These are phyloP conservation scores for Eurystomus glaucurus DNA, from an alignment of 2,797 vertebrate species.

Conservation along the genomic window DNA sequence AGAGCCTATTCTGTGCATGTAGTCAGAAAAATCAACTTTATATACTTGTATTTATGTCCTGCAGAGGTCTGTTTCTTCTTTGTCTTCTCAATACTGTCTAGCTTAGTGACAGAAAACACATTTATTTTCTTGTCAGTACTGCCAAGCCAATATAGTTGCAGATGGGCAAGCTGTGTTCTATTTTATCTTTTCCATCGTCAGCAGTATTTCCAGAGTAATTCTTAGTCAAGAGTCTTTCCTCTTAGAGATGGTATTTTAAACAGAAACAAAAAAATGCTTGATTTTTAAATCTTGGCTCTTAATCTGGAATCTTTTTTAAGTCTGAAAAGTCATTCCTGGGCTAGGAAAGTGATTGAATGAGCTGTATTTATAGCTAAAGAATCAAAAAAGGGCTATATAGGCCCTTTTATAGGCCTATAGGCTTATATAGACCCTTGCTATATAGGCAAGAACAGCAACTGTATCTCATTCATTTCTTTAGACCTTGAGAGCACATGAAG, in stretches of 20 bases:
- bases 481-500: neutral
- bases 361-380: neutral
- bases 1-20: neutral
- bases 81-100: constrained; percentile 5
- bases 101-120: constrained; percentile 5
- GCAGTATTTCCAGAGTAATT: constrained; percentile 41
- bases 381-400: neutral
- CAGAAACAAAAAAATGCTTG: neutral
- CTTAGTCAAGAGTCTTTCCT: neutral
- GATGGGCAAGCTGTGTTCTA: neutral
- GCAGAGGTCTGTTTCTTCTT: neutral
- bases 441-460: neutral
- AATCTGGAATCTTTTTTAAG: neutral
- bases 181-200: constrained; percentile 21
- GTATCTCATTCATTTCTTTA: neutral
- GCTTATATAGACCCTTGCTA: no score
- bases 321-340: neutral
- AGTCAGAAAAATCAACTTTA: neutral
- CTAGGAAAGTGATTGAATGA: neutral
- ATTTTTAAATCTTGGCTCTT: neutral
- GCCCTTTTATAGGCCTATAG: no score
- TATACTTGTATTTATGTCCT: neutral
- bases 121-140: constrained; percentile 23
- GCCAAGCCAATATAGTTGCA: neutral
- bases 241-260: neutral